Base-by-base conservation (phyloP, 2,888 invertebrate genomes). In the Clusia tigrina region DNA sequence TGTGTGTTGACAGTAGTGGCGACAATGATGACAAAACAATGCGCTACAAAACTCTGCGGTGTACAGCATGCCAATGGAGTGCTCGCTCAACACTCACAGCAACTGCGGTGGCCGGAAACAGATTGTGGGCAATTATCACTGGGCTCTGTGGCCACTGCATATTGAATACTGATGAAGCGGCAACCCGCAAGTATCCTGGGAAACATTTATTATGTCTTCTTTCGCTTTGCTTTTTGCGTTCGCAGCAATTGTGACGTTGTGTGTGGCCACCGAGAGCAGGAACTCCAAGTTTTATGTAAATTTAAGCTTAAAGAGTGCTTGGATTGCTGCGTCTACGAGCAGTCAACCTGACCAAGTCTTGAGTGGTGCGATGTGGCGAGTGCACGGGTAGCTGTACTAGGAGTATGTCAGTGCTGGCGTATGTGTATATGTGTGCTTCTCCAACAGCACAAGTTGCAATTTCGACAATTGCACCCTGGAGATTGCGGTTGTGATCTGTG, bases 151-250 rank as follows among this genome's bases (percentile, higher is more conserved):
- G 60, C 59, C 65, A 59, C 57, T 65, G 37, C n/a, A 51, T 25
- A 55, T 58, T 26, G 38, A 57, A 54, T 57, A 57, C 57, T 24
- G 52, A 55, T 38, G 55, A 46, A 48, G 20, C 23, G 18, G 25
- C 25, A 38, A 26, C n/a, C 22, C 46, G 57, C 60, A 72, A 72
- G 71, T 76, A 78, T 77, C 72, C 71, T 74, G 81, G 81, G 81
- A 81, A 77, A 79, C 80, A 81, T 81, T 81, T 80, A 71, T 80
- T 78, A 76, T 62, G n/a, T n/a, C n/a, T n/a, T n/a, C n/a, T n/a
- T 17, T 24, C 22, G 38, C n/a, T 6, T 18, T 20, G 54, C 18
- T 15, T n/a, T 17, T n/a, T n/a, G 20, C n/a, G 5, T 48, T 48
- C n/a, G 48, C n/a, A 10, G 17, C n/a, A n/a, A 52, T 22, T 10